These are phyloP conservation scores for Diprion similis DNA, from an alignment of 1,140 invertebrate genomes.

Conservation along the genomic window DNA sequence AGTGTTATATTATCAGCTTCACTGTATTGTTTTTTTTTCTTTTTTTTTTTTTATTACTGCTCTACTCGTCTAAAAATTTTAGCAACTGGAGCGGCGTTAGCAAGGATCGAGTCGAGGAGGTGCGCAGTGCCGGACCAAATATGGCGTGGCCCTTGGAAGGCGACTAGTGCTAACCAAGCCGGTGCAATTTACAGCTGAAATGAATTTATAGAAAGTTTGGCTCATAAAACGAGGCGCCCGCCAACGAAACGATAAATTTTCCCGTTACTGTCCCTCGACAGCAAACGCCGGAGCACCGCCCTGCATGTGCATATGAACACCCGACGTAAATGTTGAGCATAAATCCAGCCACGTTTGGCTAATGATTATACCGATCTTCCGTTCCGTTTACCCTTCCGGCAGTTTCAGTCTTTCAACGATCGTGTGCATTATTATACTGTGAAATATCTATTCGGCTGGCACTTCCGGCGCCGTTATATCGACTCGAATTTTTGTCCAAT, in stretches of 20 bases:
- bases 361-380: background rate
- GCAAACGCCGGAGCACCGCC: constrained; percentile 51
- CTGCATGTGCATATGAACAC: constrained; percentile 29
- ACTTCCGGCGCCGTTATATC: too few relatives aligned
- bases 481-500: too few relatives aligned
- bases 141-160: constrained; percentile 49
- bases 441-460: too few relatives aligned
- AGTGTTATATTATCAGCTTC: too few relatives aligned
- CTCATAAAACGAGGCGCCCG: constrained; percentile 36
- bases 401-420: too few relatives aligned
- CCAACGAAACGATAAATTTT: constrained; percentile 57
- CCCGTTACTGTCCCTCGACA: constrained; percentile 43
- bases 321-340: constrained; percentile 53
- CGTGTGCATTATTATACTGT: too few relatives aligned
- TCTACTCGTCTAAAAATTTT: too few relatives aligned
- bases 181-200: constrained; percentile 54
- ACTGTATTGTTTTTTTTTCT: too few relatives aligned
- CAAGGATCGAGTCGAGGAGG: too few relatives aligned
- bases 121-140: constrained; percentile 35
- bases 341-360: constrained; percentile 46
- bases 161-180: constrained; percentile 14
- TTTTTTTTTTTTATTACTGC: too few relatives aligned
- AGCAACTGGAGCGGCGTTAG: too few relatives aligned
- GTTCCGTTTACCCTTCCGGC: too few relatives aligned
- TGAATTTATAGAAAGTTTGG: constrained; percentile 52